phyloP scores from a whole-genome alignment of 2,888 invertebrate species.

The Meteorus cinctellus region DNA sequence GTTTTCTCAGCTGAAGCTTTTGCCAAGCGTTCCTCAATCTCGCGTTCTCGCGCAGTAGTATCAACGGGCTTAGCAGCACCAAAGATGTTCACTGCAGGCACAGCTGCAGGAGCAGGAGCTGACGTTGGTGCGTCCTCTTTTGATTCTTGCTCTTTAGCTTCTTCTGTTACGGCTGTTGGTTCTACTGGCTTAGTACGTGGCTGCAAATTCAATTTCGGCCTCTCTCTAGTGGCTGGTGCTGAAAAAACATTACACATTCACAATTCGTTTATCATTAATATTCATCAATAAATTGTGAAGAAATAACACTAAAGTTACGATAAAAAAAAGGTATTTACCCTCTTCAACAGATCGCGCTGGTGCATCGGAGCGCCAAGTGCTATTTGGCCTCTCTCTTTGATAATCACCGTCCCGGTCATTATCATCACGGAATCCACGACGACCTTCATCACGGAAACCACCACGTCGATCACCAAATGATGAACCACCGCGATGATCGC shows the following conservation, averaged over 20 bases:
- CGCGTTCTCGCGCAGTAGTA: constrained; percentile 90
- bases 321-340: constrained; percentile 33
- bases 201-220: constrained; percentile 86
- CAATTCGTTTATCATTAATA: not conserved
- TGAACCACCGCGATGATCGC: constrained; percentile 59
- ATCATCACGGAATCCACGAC: constrained; percentile 54
- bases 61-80: constrained; percentile 97
- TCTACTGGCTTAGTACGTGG: constrained; percentile 87
- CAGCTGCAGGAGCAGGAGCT: constrained; percentile 73
- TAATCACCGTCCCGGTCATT: constrained; percentile 63
- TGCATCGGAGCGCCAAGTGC: constrained; percentile 67
- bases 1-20: constrained; percentile 71
- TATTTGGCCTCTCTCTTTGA: constrained; percentile 71
- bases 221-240: constrained; percentile 75
- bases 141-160: constrained; percentile 52
- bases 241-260: not conserved
- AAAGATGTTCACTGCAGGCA: constrained; percentile 86
- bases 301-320: constrained; percentile 1
- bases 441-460: constrained; percentile 48
- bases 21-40: constrained; percentile 91
- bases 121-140: constrained; percentile 59
- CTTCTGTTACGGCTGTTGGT: constrained; percentile 52
- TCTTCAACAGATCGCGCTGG: constrained; percentile 43
- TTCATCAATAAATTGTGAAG: not conserved
- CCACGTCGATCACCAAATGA: constrained; percentile 60